These are phyloP conservation scores for Rana temporaria DNA, from an alignment of 2,113 vertebrate species.

Conservation along the genomic window DNA sequence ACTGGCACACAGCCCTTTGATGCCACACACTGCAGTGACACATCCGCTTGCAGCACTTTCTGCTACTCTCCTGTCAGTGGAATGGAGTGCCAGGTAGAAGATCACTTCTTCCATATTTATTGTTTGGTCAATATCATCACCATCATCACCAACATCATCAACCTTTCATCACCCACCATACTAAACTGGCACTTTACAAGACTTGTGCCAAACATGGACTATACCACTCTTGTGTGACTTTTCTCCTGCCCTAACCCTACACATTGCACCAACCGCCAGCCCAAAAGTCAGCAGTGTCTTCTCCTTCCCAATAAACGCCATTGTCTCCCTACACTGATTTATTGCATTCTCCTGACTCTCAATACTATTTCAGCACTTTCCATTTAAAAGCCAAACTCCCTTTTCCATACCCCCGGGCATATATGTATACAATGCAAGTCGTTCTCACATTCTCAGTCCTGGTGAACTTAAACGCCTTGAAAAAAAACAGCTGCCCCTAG, in stretches of 20 bases:
- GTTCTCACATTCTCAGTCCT: background rate
- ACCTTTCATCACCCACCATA: too few species aligned
- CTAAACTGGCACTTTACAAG: too few species aligned
- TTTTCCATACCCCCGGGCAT: background rate
- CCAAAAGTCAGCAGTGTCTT: background rate
- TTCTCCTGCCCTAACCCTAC: too few species aligned
- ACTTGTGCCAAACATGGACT: too few species aligned
- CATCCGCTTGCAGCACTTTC: too few species aligned
- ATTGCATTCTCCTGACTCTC: constrained; percentile 29
- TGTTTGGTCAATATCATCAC: too few species aligned
- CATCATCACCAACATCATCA: too few species aligned
- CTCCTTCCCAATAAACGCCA: background rate
- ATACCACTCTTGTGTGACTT: too few species aligned
- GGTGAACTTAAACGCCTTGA: background rate
- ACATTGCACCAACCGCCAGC: background rate
- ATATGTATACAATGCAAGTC: background rate
- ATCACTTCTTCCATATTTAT: too few species aligned
- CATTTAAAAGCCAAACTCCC: background rate
- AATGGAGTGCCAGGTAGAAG: too few species aligned
- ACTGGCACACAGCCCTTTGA: background rate
- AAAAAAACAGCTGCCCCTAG: background rate
- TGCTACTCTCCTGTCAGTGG: too few species aligned
- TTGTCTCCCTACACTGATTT: constrained; percentile 15
- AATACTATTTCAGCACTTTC: background rate
- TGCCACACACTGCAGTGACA: background rate